phyloP scores from a whole-genome alignment of 1,140 invertebrate genomes.

The Drosophila teissieri region DNA sequence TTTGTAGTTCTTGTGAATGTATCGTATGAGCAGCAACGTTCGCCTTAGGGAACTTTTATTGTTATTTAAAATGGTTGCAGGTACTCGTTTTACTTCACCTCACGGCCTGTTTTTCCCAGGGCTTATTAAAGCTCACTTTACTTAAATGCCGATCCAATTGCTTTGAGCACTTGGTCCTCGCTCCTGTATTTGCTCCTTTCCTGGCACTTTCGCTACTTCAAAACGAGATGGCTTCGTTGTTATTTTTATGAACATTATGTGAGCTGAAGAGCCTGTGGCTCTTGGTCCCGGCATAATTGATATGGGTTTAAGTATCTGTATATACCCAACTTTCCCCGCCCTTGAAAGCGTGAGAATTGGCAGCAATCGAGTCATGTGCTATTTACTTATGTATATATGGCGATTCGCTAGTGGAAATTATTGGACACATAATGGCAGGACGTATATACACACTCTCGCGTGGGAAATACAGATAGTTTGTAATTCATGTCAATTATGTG shows the following conservation, averaged over 20 bases:
- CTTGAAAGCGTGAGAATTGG: constrained; percentile 35
- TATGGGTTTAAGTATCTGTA: constrained; percentile 36
- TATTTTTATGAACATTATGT: constrained; percentile 33
- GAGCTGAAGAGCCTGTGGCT: constrained; percentile 11
- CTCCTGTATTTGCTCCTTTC: constrained; percentile 17
- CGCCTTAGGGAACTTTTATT: constrained; percentile 21
- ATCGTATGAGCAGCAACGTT: neutral
- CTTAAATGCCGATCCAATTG: constrained; percentile 42
- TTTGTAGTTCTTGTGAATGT: constrained; percentile 4
- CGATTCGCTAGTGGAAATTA: constrained; percentile 23
- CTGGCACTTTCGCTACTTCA: constrained; percentile 23
- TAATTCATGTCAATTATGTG: constrained; percentile 40
- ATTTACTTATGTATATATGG: constrained; percentile 24
- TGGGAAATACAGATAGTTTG: constrained; percentile 25
- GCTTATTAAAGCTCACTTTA: constrained; percentile 64
- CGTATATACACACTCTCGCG: neutral
- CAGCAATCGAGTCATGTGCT: constrained; percentile 45
- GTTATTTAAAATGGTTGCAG: constrained; percentile 24
- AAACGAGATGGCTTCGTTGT: constrained; percentile 36
- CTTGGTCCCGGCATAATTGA: constrained; percentile 34
- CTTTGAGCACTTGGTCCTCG: constrained; percentile 39
- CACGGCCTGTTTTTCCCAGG: constrained; percentile 34
- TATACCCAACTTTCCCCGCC: neutral
- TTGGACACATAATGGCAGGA: constrained; percentile 22
- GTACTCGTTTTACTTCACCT: constrained; percentile 16